phyloP scores from a whole-genome alignment of 1,140 invertebrate species.

The Eurosta solidaginis region DNA sequence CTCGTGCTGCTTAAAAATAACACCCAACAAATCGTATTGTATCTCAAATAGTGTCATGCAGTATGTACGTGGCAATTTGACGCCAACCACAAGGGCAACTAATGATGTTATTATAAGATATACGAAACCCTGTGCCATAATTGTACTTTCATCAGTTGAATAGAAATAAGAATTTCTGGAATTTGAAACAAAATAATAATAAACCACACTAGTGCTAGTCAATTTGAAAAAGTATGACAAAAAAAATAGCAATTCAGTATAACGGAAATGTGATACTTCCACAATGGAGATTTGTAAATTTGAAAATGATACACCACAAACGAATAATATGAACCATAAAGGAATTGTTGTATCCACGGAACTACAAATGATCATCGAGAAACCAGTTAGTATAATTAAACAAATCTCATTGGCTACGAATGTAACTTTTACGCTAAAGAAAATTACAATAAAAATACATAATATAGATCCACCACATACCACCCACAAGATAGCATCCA shows the following conservation, averaged over 20 bases:
- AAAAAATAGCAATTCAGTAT: conserved; percentile 46
- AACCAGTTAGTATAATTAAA: conserved; percentile 42
- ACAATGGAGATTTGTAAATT: conserved; percentile 48
- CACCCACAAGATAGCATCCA: conserved; percentile 51
- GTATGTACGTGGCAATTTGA: conserved; percentile 53
- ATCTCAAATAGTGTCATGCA: conserved; percentile 46
- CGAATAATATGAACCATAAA: conserved; percentile 48
- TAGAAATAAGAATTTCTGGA: conserved; percentile 53
- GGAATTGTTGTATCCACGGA: conserved; percentile 41
- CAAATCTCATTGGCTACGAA: conserved; percentile 46
- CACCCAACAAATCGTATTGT: conserved; percentile 52
- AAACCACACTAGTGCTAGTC: conserved; percentile 45
- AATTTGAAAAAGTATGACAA: conserved; percentile 46
- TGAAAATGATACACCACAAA: conserved; percentile 50
- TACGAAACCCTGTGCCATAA: conserved; percentile 55
- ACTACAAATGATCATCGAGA: conserved; percentile 51
- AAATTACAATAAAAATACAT: conserved; percentile 38
- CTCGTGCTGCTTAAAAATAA: conserved; percentile 56
- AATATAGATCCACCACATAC: conserved; percentile 47
- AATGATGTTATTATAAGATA: conserved; percentile 51
- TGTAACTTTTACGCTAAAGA: conserved; percentile 47
- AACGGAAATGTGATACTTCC: conserved; percentile 49
- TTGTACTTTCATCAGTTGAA: conserved; percentile 45
- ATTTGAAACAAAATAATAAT: conserved; percentile 51
- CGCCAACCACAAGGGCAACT: conserved; percentile 50